A percentile compares a stretch with the other conserved stretches of the same genome.
phyloP scores from a whole-genome alignment of 2,888 invertebrate genomes.

The Andrena hattorfiana region DNA sequence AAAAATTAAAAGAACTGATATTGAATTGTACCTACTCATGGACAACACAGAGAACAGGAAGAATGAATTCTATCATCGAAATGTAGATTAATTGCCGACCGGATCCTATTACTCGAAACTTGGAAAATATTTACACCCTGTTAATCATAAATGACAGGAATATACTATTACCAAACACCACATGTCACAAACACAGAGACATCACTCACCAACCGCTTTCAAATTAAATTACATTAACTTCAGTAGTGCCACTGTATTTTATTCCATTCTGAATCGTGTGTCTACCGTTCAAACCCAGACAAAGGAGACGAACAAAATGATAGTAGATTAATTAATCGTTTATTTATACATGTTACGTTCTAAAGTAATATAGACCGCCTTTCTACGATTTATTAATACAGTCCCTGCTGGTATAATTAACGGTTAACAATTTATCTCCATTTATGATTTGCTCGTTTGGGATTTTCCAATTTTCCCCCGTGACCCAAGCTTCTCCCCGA shows the following conservation, averaged over 20 bases:
- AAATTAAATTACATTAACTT: not conserved
- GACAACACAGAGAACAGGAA: too few relatives aligned
- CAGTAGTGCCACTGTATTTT: not conserved
- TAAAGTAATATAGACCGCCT: not conserved
- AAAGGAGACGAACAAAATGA: not conserved
- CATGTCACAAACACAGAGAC: not conserved
- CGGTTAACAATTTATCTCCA: not conserved
- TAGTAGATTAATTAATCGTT: not conserved
- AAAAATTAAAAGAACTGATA: too few relatives aligned
- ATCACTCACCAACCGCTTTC: not conserved
- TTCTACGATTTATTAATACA: not conserved
- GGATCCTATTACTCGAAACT: too few relatives aligned
- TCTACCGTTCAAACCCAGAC: not conserved
- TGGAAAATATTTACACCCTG: too few relatives aligned
- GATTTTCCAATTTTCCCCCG: not conserved
- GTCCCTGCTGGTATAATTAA: not conserved
- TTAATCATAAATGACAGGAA: not conserved
- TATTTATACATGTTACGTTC: not conserved
- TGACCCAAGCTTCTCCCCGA: not conserved
- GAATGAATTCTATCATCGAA: too few relatives aligned
- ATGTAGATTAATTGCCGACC: too few relatives aligned
- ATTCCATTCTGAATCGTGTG: not conserved
- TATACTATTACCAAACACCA: not conserved
- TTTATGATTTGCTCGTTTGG: not conserved
- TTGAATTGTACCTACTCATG: too few relatives aligned